Percentiles rank a stretch among this genome's conserved stretches.
Evolutionary conservation across 2,797 vertebrate genomes (phyloP).

Genomic region (Poeciliopsis infans): DNA sequence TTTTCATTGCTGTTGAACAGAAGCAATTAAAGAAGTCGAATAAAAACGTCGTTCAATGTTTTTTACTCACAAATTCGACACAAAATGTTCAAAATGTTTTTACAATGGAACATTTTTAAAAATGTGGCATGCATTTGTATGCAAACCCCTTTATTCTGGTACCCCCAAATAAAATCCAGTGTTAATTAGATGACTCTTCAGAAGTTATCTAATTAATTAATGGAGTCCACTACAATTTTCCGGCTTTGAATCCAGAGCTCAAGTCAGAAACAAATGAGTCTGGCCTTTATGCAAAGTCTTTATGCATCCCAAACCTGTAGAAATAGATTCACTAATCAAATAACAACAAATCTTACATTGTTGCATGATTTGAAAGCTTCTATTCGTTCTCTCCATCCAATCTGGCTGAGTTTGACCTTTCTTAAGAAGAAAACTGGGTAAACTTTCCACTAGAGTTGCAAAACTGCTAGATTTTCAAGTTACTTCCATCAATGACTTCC

Average conservation of each 20-base stretch:
- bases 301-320: not conserved
- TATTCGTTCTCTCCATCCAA: not conserved
- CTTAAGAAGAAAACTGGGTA: not conserved
- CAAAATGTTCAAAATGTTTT: not conserved
- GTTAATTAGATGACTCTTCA: no score
- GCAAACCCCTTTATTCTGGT: not conserved
- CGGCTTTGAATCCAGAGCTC: not conserved
- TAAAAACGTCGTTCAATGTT: no score
- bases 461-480: not conserved
- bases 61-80: not conserved
- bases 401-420: not conserved
- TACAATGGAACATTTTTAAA: not conserved
- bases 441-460: not conserved
- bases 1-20: conserved; percentile 3
- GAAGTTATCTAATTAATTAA: not conserved
- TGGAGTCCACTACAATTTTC: not conserved
- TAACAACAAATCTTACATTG: not conserved
- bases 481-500: not conserved
- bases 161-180: not conserved
- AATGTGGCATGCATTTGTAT: not conserved
- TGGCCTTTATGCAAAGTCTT: not conserved
- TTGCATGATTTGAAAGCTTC: not conserved
- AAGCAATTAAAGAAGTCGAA: not conserved
- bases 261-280: not conserved
- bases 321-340: not conserved